Evolutionary conservation across 1,140 invertebrate species (phyloP).

Genomic region (Lepidurus arcticus): DNA sequence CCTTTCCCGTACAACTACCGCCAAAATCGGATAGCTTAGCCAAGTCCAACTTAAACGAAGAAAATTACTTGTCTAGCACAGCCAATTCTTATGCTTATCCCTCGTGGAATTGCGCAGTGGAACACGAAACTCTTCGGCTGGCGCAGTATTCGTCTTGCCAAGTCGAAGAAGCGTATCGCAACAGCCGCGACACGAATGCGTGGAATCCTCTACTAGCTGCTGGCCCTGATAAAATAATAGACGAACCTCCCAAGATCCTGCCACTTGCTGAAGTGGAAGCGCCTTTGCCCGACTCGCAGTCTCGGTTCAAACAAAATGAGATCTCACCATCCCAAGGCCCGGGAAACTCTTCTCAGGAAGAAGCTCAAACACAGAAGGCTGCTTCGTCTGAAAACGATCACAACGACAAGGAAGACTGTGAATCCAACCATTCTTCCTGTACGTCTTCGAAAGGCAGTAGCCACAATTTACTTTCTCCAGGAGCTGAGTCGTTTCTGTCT

Average conservation of each 20-base stretch:
- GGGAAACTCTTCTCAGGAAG: background rate
- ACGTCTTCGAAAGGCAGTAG: background rate
- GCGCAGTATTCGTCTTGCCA: background rate
- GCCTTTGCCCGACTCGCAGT: background rate
- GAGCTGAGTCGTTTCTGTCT: background rate
- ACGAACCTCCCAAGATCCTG: background rate
- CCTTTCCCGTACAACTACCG: background rate
- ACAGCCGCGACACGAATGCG: background rate
- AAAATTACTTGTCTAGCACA: background rate
- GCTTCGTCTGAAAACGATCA: background rate
- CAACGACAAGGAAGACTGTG: background rate
- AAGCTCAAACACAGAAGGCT: background rate
- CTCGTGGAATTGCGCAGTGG: background rate
- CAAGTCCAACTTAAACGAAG: background rate
- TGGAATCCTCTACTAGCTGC: background rate
- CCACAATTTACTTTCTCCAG: background rate
- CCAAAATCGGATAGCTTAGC: background rate
- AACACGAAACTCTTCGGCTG: background rate
- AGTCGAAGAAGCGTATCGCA: background rate
- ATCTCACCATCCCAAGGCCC: background rate
- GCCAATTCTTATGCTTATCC: background rate
- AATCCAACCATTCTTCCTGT: background rate
- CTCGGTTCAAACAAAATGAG: background rate
- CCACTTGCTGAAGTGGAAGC: background rate
- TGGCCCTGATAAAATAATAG: background rate